Base-by-base conservation (phyloP, 2,113 vertebrate species). In the Pelecanus crispus region DNA sequence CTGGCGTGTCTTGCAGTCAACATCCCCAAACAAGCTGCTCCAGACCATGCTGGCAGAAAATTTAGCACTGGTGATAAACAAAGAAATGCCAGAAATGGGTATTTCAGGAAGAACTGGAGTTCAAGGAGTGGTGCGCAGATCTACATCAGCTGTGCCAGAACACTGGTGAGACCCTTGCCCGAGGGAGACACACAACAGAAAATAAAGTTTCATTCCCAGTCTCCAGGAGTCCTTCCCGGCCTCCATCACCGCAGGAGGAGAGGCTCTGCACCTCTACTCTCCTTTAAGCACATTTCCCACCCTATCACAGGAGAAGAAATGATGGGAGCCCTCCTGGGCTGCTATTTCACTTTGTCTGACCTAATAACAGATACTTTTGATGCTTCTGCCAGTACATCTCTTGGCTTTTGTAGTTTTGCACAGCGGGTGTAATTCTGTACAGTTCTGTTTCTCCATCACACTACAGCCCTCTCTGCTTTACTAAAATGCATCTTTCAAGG, bases 81-180 rank as follows among this genome's bases (percentile, higher is more conserved):
- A 61, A 89, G 45, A 71, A 91, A 90, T 26, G 5, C 17, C 29
- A 94, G 45, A 72, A 94, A 71, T 34, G 0, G 20, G 12, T 63
- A 42, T 72, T 90, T 82, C 55, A 42, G 38, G 63, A 93, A 67
- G 40, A 70, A n/a, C 38, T 50, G 29, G 26, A 55, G 29, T 49
- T 36, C 0, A 0, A 59, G 31, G 18, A 63, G 9, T 32, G 9
- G 17, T 63, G 38, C 1, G 1, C 34, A 62, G 13, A n/a, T 45
- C 42, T 25, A 10, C 1, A 2, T n/a, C 62, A 74, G 26, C 17
- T 29, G 14, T 36, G 13, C 18, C 28, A 71, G 71, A 73, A 67
- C 8, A 16, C 56, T 71, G 34, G 34, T 52, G 58, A 42, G 7
- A 83, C 4, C 10, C 36, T 61, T 65, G 56, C 22, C 61, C 3